Evolutionary conservation across 2,888 invertebrate species (phyloP).

Genomic region (Watsonalla cultraria): DNA sequence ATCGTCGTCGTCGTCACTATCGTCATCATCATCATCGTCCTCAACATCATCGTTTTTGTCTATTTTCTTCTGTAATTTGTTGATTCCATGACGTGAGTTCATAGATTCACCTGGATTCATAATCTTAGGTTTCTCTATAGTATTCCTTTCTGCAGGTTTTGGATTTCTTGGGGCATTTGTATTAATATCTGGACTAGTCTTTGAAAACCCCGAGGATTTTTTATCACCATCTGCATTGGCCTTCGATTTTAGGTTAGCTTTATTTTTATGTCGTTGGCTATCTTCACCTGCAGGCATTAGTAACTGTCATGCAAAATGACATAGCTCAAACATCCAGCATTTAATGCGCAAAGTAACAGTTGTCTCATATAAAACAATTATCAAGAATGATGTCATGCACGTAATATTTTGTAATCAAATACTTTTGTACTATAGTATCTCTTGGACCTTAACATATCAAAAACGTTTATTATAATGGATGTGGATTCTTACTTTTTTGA

Average conservation of each 20-base stretch:
- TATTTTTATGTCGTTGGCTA: slow-evolving; percentile 68
- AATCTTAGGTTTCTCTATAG: slow-evolving; percentile 57
- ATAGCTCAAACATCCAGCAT: slow-evolving; percentile 77
- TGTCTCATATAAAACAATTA: slow-evolving; percentile 33
- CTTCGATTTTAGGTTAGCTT: slow-evolving; percentile 69
- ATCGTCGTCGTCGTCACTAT: slow-evolving; percentile 49
- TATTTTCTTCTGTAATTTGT: slow-evolving; percentile 14
- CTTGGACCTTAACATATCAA: slow-evolving; percentile 39
- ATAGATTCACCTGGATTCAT: slow-evolving; percentile 32
- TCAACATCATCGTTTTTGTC: slow-evolving; percentile 48
- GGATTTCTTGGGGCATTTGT: slow-evolving; percentile 26
- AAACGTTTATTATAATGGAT: slow-evolving; percentile 66
- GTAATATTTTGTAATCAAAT: slow-evolving; percentile 52
- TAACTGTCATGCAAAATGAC: slow-evolving; percentile 80
- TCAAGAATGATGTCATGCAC: slow-evolving; percentile 77
- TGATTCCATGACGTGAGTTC: slow-evolving; percentile 23
- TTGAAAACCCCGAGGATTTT: slow-evolving; percentile 51
- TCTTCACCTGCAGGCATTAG: slow-evolving; percentile 81
- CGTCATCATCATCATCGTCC: slow-evolving; percentile 39
- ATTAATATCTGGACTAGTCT: slow-evolving; percentile 31
- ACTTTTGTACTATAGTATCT: slow-evolving; percentile 33
- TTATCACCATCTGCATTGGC: slow-evolving; percentile 74
- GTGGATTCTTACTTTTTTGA: slow-evolving; percentile 95
- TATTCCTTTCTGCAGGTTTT: slow-evolving; percentile 43
- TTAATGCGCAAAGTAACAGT: slow-evolving; percentile 63